Conservation (phyloP, 1,140 invertebrate species). For the Phocides pigmalion region DNA sequence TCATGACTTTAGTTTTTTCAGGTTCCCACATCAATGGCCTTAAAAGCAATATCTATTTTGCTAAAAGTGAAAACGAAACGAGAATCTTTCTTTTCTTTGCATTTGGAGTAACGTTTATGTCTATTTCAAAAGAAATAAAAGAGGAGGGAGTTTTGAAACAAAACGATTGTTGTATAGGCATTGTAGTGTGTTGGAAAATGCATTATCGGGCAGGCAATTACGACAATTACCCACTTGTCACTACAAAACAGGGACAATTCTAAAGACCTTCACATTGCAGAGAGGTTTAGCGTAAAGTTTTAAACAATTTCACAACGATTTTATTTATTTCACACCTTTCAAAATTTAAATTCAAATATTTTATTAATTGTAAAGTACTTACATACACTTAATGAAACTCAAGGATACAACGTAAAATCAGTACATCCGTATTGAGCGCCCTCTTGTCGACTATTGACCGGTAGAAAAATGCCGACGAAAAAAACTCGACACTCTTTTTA, state of each 20-base stretch:
- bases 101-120: conserved; percentile 11
- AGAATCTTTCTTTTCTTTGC: conserved; percentile 18
- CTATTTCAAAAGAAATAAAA: conserved; percentile 32
- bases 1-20: conserved; percentile 6
- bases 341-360: no score
- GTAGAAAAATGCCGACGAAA: no score
- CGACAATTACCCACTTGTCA: conserved; percentile 19
- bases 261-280: conserved; percentile 16
- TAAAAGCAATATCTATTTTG: conserved; percentile 25
- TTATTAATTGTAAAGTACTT: no score
- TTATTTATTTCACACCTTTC: conserved; percentile 36
- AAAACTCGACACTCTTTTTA: no score
- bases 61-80: conserved; percentile 27
- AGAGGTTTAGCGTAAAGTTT: conserved; percentile 29
- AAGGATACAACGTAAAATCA: no score
- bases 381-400: no score
- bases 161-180: conserved; percentile 30
- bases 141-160: conserved; percentile 25
- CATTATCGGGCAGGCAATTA: conserved; percentile 29
- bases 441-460: no score
- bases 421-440: no score
- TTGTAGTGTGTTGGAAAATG: conserved; percentile 27
- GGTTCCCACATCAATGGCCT: conserved; percentile 10
- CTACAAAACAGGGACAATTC: conserved; percentile 22
- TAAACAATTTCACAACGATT: conserved; percentile 37